These are phyloP conservation scores for Orcinus orca DNA, from an alignment of 2,113 vertebrate genomes.

Conservation along the genomic window DNA sequence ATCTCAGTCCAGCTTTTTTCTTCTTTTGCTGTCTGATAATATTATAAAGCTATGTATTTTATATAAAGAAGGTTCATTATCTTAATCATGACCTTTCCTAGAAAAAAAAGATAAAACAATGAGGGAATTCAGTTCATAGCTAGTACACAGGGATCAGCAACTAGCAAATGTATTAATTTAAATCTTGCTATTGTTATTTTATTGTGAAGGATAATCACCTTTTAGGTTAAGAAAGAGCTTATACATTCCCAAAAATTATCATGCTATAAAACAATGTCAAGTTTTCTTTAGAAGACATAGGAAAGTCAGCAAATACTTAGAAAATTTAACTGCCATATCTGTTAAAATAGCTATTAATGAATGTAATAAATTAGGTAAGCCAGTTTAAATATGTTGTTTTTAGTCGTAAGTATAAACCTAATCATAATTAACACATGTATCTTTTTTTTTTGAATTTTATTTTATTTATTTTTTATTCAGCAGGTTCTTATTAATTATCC, in stretches of 20 bases:
- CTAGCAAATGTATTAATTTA: not conserved
- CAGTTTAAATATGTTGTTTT: not conserved
- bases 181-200: not conserved
- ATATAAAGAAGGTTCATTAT: not conserved
- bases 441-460: too few species aligned
- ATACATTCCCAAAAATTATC: not conserved
- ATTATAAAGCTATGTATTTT: not conserved
- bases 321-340: not conserved
- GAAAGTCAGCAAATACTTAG: not conserved
- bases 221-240: not conserved
- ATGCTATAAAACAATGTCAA: not conserved
- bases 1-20: not conserved
- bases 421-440: not conserved
- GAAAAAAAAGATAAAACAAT: not conserved
- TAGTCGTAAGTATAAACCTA: constrained; percentile 29
- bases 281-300: not conserved
- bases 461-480: too few species aligned
- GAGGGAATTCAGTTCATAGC: not conserved
- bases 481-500: too few species aligned
- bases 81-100: not conserved
- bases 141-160: not conserved
- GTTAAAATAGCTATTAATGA: constrained; percentile 26
- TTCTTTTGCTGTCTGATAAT: not conserved
- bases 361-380: not conserved
- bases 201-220: not conserved